phyloP scores from a whole-genome alignment of 2,113 vertebrate genomes.

The Cynoglossus semilaevis region DNA sequence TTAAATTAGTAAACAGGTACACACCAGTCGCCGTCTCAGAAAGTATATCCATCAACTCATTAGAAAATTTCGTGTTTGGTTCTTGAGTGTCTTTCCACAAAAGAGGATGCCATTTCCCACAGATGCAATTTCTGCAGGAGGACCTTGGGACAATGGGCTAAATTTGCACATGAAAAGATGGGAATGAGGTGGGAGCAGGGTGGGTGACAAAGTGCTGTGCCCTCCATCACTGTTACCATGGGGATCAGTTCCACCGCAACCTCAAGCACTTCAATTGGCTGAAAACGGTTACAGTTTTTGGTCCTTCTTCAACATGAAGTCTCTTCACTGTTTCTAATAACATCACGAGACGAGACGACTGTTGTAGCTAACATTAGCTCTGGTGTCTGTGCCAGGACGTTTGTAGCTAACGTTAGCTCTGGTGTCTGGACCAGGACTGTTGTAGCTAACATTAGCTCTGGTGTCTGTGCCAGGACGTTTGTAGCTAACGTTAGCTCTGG shows the following conservation, averaged over 20 bases:
- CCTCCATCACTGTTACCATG: constrained; percentile 65
- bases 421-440: too few species aligned
- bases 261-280: constrained; percentile 57
- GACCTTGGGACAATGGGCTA: constrained; percentile 49
- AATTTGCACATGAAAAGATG: constrained; percentile 71
- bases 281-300: constrained; percentile 58
- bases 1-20: constrained; percentile 47
- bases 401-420: too few species aligned
- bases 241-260: constrained; percentile 55
- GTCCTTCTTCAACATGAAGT: constrained; percentile 35
- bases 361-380: too few species aligned
- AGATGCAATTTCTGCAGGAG: constrained; percentile 16
- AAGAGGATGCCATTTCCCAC: constrained; percentile 5
- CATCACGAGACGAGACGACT: too few species aligned
- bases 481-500: too few species aligned
- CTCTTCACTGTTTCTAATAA: constrained; percentile 58
- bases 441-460: too few species aligned
- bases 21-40: constrained; percentile 23
- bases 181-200: constrained; percentile 38
- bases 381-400: too few species aligned
- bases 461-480: too few species aligned
- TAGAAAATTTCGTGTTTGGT: constrained; percentile 8
- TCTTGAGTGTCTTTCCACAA: constrained; percentile 12
- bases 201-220: constrained; percentile 46
- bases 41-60: constrained; percentile 15